Evolutionary conservation across 2,113 vertebrate genomes (phyloP), one percentile per base, ranked within the genome.

Genomic region (Cettia cetti): DNA sequence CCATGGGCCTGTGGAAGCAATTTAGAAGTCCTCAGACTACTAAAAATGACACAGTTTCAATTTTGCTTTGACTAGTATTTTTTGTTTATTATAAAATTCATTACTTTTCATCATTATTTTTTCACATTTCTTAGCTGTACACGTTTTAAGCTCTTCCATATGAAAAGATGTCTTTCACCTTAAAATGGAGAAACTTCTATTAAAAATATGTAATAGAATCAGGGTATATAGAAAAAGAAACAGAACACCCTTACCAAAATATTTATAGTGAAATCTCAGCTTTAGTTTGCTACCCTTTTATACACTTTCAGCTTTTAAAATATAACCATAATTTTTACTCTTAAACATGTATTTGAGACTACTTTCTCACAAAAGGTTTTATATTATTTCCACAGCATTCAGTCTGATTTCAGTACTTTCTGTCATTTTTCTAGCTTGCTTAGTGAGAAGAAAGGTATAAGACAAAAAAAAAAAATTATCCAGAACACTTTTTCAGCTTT

Each of bases 1-100:
- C 81, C 61, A 95, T 75, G 30, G 64, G 26, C 42, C 92, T 94
- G 87, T 89, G 39, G 39, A 95, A 95, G n/a, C 42, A 90, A 88
- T 94, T 95, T 59, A 74, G 15, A 31, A 92, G 59, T 57, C 63
- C 26, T 77, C 20, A 57, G 10, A 45, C 31, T 74, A 24, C 7
- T 59, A 85, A 89, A 92, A 82, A 17, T 3, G 4, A 89, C 10
- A 6, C 1, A 15, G 22, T 31, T 70, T 57, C 16, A 69, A 30
- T 45, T 86, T 59, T 74, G 7, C 50, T 93, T 80, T 74, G 33
- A 42, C 42, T 35, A 50, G 4, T 27, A 77, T 66, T 82, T 87
- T 87, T 24, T 4, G 30, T 90, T 52, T 65, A 70, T 40, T 4
- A 72, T 14, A 17, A 28, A 69, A 54, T 50, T 69, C 0, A 68